phyloP scores from a whole-genome alignment of 2,888 invertebrate genomes.

The Criorhina ranunculi region DNA sequence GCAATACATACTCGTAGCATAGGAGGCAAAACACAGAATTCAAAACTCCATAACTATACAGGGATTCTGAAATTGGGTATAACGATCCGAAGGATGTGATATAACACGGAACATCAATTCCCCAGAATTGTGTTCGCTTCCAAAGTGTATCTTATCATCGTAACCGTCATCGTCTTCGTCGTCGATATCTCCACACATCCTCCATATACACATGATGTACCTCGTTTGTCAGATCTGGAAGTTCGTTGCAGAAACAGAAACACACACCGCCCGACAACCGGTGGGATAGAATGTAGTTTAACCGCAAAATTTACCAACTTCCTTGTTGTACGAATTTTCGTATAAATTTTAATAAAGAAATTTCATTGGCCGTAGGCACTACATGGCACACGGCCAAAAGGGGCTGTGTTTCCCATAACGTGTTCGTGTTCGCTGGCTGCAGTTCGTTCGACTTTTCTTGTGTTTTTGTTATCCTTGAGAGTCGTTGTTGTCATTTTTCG shows the following conservation, averaged over 20 bases:
- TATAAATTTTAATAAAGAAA: conserved; percentile 79
- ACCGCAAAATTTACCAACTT: conserved; percentile 74
- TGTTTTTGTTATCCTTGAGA: conserved; percentile 54
- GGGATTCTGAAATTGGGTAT: conserved; percentile 58
- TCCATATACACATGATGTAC: neutral
- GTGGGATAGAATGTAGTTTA: conserved; percentile 60
- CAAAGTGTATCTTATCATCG: conserved; percentile 62
- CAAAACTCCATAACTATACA: conserved; percentile 54
- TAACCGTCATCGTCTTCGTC: conserved; percentile 49
- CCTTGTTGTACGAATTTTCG: conserved; percentile 71
- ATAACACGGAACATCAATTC: conserved; percentile 60
- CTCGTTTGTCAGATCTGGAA: conserved; percentile 38
- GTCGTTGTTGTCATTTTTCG: conserved; percentile 29
- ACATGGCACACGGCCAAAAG: conserved; percentile 79
- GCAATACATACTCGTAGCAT: conserved; percentile 20
- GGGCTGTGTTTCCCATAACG: conserved; percentile 73
- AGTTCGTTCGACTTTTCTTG: conserved; percentile 62
- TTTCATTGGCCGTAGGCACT: conserved; percentile 79
- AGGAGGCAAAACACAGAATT: conserved; percentile 41
- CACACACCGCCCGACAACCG: conserved; percentile 7
- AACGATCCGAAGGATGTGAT: conserved; percentile 47
- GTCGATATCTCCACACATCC: conserved; percentile 24
- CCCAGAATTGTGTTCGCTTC: conserved; percentile 25
- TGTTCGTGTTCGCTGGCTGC: conserved; percentile 40
- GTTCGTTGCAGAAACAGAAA: conserved; percentile 38